Evolutionary conservation across 2,113 vertebrate species (phyloP), one percentile per base, ranked within the genome.

Genomic region (Phalacrocorax carbo): DNA sequence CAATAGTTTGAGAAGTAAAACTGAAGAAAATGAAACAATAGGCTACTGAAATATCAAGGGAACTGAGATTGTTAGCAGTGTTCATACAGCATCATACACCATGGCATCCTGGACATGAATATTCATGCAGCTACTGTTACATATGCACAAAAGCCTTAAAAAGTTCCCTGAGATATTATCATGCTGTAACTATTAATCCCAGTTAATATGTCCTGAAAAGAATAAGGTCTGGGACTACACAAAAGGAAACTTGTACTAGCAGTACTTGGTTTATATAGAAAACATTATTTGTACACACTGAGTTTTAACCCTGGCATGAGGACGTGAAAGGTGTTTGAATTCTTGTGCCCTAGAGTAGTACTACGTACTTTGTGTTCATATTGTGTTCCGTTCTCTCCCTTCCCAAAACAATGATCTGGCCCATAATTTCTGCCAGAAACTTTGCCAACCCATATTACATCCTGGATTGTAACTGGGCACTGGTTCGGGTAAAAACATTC

Each of bases 61-160:
- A 97, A 82, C 90, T 64, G 76, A 96, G 93, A 95, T 72, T 91
- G 88, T 90, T 75, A 76, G 60, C 70, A 93, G 57, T 92, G 48
- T 81, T 88, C 91, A 83, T 91, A 91, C 62, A 97, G 58, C 90
- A 95, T 66, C 93, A 69, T 92, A 89, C 62, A 89, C 72, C 82
- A 69, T 81, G 61, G 48, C 78, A 83, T 97, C 64, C 83, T 68
- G 95, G 40, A 83, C 30, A 95, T 97, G 95, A 97, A 97, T 98
- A 97, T 98, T 98, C 93, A 97, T 97, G 52, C 13, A 38, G 32
- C 55, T 94, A 83, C 34, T 85, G 27, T 66, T 96, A 58, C 16
- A 55, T 73, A 77, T 76, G 32, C 60, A 96, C 88, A 94, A 62
- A 94, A 95, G 96, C 51, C 61, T 93, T 72, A 93, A 81, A 92